Conservation (phyloP, 2,797 vertebrate genomes). For the Potorous gilbertii region DNA sequence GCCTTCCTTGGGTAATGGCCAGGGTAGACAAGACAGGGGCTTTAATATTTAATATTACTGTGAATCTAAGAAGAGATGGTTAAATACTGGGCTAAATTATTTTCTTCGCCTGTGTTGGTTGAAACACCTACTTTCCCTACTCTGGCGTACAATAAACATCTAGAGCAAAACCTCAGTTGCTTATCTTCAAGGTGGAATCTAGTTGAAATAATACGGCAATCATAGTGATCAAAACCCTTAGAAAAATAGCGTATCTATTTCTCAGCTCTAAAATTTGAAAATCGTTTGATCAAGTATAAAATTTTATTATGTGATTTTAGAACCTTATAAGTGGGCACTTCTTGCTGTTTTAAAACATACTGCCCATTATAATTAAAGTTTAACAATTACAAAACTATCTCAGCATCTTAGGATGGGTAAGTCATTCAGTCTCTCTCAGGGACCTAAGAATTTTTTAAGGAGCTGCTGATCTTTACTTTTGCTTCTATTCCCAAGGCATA, state of each 20-base stretch:
- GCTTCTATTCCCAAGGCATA: background rate
- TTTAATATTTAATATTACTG: background rate
- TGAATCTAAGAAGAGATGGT: background rate
- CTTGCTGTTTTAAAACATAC: background rate
- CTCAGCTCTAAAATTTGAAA: no score
- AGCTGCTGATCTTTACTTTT: background rate
- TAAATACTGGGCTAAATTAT: background rate
- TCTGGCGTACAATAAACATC: background rate
- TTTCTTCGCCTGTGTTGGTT: background rate
- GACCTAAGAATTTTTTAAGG: background rate
- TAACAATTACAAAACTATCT: background rate
- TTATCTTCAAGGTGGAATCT: background rate
- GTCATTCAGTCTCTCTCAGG: background rate
- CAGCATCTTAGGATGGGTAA: background rate
- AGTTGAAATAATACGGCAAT: background rate
- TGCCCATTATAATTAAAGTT: background rate
- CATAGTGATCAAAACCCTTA: background rate
- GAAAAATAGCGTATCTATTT: background rate
- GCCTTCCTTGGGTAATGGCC: background rate
- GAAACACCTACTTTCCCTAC: background rate
- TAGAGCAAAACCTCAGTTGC: background rate
- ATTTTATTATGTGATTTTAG: background rate
- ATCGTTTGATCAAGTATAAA: background rate
- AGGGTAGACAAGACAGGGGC: background rate
- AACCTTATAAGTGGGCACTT: background rate